These are phyloP conservation scores for Oncopeltus fasciatus DNA, from an alignment of 1,140 invertebrate genomes.

Conservation along the genomic window DNA sequence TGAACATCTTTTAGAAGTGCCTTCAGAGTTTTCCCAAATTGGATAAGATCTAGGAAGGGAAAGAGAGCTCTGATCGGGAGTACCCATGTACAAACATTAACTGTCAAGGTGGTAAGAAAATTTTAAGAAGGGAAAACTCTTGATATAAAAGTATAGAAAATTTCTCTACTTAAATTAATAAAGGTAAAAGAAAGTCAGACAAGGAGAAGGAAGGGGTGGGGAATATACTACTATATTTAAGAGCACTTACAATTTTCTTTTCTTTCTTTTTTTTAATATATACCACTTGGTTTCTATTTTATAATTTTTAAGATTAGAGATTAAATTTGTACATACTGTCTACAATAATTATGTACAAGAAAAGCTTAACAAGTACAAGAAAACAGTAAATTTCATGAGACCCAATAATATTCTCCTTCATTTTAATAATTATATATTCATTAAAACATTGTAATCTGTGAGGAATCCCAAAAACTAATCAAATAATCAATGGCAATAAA, in stretches of 20 bases:
- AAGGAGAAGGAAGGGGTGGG: background rate
- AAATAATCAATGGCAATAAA: too few species aligned
- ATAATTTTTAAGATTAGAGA: too few species aligned
- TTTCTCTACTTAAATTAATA: background rate
- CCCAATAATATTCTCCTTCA: too few species aligned
- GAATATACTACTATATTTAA: conserved; percentile 15
- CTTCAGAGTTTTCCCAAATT: background rate
- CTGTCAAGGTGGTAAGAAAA: background rate
- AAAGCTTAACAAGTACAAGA: too few species aligned
- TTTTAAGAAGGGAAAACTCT: background rate
- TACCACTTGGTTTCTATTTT: too few species aligned
- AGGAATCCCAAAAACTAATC: too few species aligned
- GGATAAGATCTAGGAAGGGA: background rate
- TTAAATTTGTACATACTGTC: too few species aligned
- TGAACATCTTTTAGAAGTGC: background rate
- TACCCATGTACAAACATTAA: background rate
- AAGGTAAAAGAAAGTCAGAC: background rate
- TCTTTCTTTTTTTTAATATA: background rate
- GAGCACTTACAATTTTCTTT: conserved; percentile 12
- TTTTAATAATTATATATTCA: too few species aligned
- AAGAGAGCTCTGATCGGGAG: background rate
- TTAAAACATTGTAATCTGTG: too few species aligned
- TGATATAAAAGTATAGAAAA: conserved; percentile 5
- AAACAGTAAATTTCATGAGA: too few species aligned
- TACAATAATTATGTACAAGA: too few species aligned